A percentile compares a stretch with the other conserved stretches of the same genome.
phyloP scores from a whole-genome alignment of 2,797 vertebrate species.

The Sebastes glaucus region DNA sequence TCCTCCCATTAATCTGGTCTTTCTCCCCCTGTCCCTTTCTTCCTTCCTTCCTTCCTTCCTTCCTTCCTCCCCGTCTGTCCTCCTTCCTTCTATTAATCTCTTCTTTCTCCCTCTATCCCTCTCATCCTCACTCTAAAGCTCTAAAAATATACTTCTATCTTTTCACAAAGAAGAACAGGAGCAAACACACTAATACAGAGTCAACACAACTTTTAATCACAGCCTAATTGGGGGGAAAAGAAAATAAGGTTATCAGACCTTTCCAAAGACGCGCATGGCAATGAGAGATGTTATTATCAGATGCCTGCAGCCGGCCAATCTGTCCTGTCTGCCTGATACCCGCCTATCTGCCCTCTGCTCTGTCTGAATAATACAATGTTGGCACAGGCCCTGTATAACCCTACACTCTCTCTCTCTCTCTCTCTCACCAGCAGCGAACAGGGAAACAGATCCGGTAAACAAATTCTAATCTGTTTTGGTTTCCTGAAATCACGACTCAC shows the following conservation, averaged over 20 bases:
- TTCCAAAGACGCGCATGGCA: constrained; percentile 16
- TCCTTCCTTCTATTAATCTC: neutral
- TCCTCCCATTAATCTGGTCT: neutral
- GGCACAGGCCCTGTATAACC: neutral
- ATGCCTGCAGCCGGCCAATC: constrained; percentile 18
- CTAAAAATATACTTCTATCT: neutral
- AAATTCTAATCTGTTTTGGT: constrained; percentile 44
- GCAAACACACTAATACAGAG: neutral
- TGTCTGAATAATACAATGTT: constrained; percentile 3
- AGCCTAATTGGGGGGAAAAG: neutral
- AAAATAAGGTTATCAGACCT: neutral
- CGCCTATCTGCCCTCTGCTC: constrained; percentile 5
- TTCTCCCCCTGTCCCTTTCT: neutral
- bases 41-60: neutral
- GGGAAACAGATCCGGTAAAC: constrained; percentile 28
- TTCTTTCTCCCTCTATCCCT: neutral
- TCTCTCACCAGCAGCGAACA: constrained; percentile 2
- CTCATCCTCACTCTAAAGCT: too few species aligned
- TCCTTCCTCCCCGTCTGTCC: neutral
- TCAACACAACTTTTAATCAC: neutral
- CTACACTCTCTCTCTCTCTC: neutral
- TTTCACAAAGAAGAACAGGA: neutral
- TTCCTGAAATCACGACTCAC: constrained; percentile 29
- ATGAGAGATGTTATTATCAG: constrained; percentile 2
- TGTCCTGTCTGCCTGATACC: neutral